A percentile compares a stretch with the other conserved stretches of the same genome.
These are phyloP conservation scores for Caenorhabditis tropicalis DNA, from an alignment of 1,140 invertebrate genomes.

Conservation along the genomic window DNA sequence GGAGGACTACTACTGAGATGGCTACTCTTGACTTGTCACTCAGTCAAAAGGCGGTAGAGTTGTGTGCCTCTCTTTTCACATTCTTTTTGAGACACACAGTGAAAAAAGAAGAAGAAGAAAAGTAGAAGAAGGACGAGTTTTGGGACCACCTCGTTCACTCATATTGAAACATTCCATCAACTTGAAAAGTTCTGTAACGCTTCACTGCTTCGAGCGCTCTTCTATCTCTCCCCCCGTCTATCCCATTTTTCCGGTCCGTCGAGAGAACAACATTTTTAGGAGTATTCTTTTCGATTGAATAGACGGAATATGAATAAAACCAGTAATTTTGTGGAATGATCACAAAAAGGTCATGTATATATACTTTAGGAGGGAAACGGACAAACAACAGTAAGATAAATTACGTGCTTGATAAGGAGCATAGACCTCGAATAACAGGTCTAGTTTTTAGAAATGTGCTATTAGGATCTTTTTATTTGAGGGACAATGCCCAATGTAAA, in stretches of 20 bases:
- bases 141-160: constrained; percentile 40
- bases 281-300: background rate
- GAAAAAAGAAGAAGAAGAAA: constrained; percentile 26
- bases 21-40: constrained; percentile 44
- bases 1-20: constrained; percentile 38
- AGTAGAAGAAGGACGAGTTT: constrained; percentile 10
- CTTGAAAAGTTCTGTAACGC: constrained; percentile 44
- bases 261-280: background rate
- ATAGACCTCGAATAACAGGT: too few species aligned
- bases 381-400: too few species aligned
- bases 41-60: constrained; percentile 41
- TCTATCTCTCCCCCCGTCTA: background rate
- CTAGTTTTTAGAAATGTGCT: too few species aligned
- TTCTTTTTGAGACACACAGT: constrained; percentile 37
- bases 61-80: constrained; percentile 39
- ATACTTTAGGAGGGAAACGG: background rate
- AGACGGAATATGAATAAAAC: background rate
- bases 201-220: constrained; percentile 1
- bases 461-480: too few species aligned
- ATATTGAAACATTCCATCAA: constrained; percentile 44
- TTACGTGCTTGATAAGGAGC: too few species aligned
- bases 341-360: background rate
- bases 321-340: background rate
- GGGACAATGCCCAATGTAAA: too few species aligned
- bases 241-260: background rate